These are phyloP conservation scores for Tricholauxania praeusta DNA, from an alignment of 2,888 invertebrate genomes.

Conservation along the genomic window DNA sequence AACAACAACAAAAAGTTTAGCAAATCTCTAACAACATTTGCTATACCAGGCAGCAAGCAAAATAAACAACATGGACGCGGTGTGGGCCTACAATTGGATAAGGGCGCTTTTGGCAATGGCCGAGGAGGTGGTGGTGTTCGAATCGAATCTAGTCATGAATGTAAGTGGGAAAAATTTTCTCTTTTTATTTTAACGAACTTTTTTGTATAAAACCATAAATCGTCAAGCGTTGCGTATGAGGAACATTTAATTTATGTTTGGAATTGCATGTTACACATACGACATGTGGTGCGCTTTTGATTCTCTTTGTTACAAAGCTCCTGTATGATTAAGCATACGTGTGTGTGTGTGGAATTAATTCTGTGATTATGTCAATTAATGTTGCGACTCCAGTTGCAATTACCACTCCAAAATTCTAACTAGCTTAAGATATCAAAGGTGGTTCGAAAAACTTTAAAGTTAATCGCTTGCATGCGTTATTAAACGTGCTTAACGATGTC, in stretches of 20 bases:
- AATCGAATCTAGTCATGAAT: constrained; percentile 58
- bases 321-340: neutral
- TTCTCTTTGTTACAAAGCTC: neutral
- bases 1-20: constrained; percentile 38
- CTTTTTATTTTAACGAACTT: neutral
- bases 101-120: constrained; percentile 55
- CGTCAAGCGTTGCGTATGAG: neutral
- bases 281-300: neutral
- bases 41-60: constrained; percentile 53
- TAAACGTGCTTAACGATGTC: no score
- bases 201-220: neutral
- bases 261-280: constrained; percentile 26
- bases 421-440: no score
- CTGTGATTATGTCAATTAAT: no score
- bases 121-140: constrained; percentile 48
- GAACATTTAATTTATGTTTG: constrained; percentile 21
- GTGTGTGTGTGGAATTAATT: neutral
- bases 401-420: no score
- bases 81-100: constrained; percentile 60
- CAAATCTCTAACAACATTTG: constrained; percentile 54
- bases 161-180: constrained; percentile 48
- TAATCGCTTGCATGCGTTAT: no score
- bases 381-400: no score
- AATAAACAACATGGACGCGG: constrained; percentile 58
- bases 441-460: no score